Evolutionary conservation across 1,140 invertebrate genomes (phyloP).

Genomic region (Heliothis subflexa): DNA sequence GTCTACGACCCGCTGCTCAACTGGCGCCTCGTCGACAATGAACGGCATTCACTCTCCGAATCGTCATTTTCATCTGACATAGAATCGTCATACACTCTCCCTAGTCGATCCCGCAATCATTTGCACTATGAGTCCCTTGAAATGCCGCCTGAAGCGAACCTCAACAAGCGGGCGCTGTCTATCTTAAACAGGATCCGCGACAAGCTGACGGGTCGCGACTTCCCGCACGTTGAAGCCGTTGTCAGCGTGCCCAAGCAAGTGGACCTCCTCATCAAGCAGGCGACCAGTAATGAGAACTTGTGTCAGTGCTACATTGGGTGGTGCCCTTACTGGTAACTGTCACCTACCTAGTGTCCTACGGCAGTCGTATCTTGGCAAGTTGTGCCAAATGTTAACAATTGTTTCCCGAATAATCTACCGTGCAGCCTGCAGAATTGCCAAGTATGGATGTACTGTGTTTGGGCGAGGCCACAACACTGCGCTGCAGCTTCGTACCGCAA

Average conservation of each 20-base stretch:
- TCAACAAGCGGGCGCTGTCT: conserved; percentile 97
- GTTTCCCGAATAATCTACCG: too few relatives aligned
- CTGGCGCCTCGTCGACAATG: conserved; percentile 92
- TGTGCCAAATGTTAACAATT: too few relatives aligned
- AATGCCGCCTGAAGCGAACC: conserved; percentile 86
- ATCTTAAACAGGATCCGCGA: conserved; percentile 97
- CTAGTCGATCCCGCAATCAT: conserved; percentile 72
- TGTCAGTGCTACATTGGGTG: conserved; percentile 99
- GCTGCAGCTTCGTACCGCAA: too few relatives aligned
- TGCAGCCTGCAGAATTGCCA: too few relatives aligned
- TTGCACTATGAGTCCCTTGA: conserved; percentile 73
- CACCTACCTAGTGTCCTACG: too few relatives aligned
- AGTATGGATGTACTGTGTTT: too few relatives aligned
- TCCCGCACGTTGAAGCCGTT: conserved; percentile 83
- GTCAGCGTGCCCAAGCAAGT: conserved; percentile 96
- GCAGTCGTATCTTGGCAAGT: too few relatives aligned
- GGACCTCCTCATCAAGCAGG: conserved; percentile 97
- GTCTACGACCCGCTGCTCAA: conserved; percentile 99
- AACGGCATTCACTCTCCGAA: conserved; percentile 73
- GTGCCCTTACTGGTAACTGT: conserved; percentile 88
- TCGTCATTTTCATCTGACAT: conserved; percentile 81
- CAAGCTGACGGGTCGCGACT: conserved; percentile 96
- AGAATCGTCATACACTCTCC: conserved; percentile 73
- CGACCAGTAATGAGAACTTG: conserved; percentile 99
- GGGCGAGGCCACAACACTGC: too few relatives aligned